Conservation (phyloP, 2,797 vertebrate species). For the Phoebastria nigripes region DNA sequence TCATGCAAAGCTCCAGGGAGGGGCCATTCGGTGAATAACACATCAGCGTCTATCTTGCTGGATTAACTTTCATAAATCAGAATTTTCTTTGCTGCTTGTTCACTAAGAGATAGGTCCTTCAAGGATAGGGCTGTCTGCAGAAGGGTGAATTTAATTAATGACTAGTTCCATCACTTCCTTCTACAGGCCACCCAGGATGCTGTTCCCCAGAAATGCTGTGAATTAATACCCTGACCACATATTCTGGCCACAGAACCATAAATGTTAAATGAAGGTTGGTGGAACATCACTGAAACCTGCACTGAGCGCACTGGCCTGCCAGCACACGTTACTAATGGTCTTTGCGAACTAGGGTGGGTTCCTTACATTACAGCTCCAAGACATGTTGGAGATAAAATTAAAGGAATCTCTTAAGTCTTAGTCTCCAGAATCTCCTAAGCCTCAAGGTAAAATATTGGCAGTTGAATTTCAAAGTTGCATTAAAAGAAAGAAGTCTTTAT, state of each 20-base stretch:
- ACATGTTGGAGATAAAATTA: background rate
- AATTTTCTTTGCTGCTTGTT: background rate
- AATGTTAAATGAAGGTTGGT: background rate
- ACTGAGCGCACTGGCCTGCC: background rate
- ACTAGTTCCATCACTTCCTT: background rate
- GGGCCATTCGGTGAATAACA: background rate
- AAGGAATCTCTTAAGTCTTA: background rate
- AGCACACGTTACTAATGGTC: background rate
- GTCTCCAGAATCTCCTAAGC: background rate
- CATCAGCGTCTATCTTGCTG: background rate
- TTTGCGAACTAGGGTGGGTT: background rate
- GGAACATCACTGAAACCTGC: background rate
- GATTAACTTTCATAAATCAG: background rate
- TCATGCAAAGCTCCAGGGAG: background rate
- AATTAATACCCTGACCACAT: background rate
- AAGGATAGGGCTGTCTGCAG: background rate
- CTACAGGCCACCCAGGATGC: background rate
- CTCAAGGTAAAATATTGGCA: background rate
- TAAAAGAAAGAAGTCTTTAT: background rate
- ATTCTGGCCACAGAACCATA: constrained; percentile 11
- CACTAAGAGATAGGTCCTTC: background rate
- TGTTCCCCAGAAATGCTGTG: background rate
- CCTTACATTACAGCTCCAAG: background rate
- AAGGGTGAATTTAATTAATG: background rate
- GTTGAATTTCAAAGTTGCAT: background rate